These are phyloP conservation scores for Cerastoderma edule DNA, from an alignment of 2,888 invertebrate genomes.

Conservation along the genomic window DNA sequence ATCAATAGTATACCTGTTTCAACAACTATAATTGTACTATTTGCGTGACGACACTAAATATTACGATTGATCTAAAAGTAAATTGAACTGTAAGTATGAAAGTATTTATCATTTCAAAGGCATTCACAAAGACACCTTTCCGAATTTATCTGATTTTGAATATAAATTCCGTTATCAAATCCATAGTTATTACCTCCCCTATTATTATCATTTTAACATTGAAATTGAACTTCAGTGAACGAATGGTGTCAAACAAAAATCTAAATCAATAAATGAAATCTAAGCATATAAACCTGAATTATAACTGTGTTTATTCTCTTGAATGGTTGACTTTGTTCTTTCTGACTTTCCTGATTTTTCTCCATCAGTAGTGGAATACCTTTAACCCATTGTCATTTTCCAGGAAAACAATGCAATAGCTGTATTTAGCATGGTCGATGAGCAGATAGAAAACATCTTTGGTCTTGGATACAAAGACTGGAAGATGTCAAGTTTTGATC, in stretches of 20 bases:
- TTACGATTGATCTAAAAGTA: too few species aligned
- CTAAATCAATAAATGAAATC: neutral
- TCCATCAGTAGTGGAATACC: neutral
- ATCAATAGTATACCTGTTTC: too few species aligned
- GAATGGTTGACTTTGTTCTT: too few species aligned
- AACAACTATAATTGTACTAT: too few species aligned
- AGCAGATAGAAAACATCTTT: slow-evolving; percentile 61
- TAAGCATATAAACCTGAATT: neutral
- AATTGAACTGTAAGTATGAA: too few species aligned
- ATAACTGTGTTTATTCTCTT: neutral
- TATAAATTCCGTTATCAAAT: too few species aligned
- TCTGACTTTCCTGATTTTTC: neutral
- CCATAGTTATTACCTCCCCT: too few species aligned
- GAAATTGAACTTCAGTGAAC: neutral
- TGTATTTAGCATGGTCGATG: slow-evolving; percentile 62
- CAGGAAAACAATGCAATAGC: slow-evolving; percentile 79
- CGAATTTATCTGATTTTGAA: too few species aligned
- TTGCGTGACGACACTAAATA: too few species aligned
- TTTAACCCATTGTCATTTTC: neutral
- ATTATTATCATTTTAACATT: neutral
- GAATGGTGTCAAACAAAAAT: neutral
- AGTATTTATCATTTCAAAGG: too few species aligned
- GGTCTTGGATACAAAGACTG: slow-evolving; percentile 76
- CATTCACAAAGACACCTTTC: too few species aligned
- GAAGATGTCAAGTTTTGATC: slow-evolving; percentile 61